Evolutionary conservation across 2,113 vertebrate species (phyloP).

Genomic region (Cyprinus carpio): DNA sequence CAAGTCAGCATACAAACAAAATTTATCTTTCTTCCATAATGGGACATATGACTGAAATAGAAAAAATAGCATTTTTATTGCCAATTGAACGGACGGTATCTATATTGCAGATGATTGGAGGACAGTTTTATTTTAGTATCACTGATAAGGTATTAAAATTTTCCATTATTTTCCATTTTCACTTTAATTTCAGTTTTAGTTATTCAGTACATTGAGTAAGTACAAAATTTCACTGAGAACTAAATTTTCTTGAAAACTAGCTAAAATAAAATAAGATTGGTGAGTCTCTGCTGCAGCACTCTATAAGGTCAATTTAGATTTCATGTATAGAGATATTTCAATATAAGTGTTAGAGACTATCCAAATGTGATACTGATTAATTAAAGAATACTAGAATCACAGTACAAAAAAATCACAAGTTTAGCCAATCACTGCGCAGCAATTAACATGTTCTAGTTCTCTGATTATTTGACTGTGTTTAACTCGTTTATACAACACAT

Average conservation of each 20-base stretch:
- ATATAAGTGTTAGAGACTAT: not conserved
- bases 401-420: not conserved
- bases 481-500: not conserved
- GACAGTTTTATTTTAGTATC: no score
- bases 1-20: not conserved
- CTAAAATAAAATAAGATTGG: not conserved
- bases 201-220: not conserved
- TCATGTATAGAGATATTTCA: no score
- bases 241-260: not conserved
- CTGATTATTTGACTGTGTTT: not conserved
- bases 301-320: no score
- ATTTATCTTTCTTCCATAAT: not conserved
- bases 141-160: no score
- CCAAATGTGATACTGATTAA: not conserved
- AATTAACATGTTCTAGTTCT: conserved; percentile 39
- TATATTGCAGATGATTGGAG: no score
- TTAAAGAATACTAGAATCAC: not conserved
- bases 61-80: no score
- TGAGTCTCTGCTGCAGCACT: no score
- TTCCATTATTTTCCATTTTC: no score
- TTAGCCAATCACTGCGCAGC: conserved; percentile 26
- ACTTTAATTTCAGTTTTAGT: no score
- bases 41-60: not conserved
- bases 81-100: no score
- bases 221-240: not conserved